Conservation (phyloP, 2,888 invertebrate genomes). For the Lapara coniferarum region DNA sequence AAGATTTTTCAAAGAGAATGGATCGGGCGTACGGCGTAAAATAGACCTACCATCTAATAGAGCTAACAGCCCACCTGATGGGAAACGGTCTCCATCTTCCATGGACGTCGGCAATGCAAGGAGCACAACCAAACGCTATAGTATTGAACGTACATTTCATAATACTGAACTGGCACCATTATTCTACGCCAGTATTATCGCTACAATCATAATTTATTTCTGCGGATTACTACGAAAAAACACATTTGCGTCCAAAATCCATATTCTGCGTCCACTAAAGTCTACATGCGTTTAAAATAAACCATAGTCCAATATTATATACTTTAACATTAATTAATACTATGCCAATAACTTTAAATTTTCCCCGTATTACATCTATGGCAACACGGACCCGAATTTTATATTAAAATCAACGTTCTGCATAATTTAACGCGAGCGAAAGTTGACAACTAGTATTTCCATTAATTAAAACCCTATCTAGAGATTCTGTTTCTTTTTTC, state of each 20-base stretch:
- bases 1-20: too few relatives aligned
- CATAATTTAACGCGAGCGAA: slow-evolving; percentile 49
- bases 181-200: too few relatives aligned
- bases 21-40: too few relatives aligned
- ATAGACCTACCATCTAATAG: too few relatives aligned
- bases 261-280: neutral
- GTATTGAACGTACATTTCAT: too few relatives aligned
- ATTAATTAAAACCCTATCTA: slow-evolving; percentile 34
- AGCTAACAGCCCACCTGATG: too few relatives aligned
- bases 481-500: too few relatives aligned
- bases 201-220: too few relatives aligned
- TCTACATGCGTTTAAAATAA: neutral
- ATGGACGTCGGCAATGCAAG: too few relatives aligned
- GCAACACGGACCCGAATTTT: slow-evolving; percentile 43
- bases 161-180: too few relatives aligned
- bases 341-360: slow-evolving; percentile 38
- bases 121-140: too few relatives aligned
- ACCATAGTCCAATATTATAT: neutral
- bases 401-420: slow-evolving; percentile 47
- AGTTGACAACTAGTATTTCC: slow-evolving; percentile 41
- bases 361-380: slow-evolving; percentile 28
- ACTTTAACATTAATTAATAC: slow-evolving; percentile 10
- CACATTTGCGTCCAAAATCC: neutral
- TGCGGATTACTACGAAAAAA: neutral
- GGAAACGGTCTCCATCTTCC: too few relatives aligned